Evolutionary conservation across 2,888 invertebrate species (phyloP).

Genomic region (Oasisia sp.): DNA sequence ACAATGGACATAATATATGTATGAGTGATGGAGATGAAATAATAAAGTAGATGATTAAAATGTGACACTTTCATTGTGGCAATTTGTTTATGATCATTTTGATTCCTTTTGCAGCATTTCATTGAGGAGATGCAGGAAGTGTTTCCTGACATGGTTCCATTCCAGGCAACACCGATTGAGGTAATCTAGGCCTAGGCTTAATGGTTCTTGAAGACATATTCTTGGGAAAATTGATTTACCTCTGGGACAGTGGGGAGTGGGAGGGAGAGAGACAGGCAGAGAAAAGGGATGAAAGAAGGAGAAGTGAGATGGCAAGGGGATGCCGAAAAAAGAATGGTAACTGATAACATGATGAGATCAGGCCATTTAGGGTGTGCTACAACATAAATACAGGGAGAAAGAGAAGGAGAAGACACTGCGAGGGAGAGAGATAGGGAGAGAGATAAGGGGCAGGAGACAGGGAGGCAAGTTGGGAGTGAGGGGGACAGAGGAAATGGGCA

Average conservation of each 20-base stretch:
- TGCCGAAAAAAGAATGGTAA: neutral
- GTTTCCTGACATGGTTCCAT: neutral
- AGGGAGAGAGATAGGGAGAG: neutral
- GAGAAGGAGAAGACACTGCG: neutral
- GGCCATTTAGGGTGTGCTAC: neutral
- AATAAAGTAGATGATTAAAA: neutral
- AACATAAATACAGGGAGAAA: neutral
- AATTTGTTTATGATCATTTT: neutral
- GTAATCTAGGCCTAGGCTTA: neutral
- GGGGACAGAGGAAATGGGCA: neutral
- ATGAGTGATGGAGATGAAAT: neutral
- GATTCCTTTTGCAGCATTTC: neutral
- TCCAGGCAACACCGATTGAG: neutral
- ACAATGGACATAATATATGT: neutral
- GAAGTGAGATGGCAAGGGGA: neutral
- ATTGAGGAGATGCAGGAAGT: neutral
- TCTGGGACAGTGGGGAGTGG: neutral
- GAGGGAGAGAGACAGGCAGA: neutral
- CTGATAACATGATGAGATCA: neutral
- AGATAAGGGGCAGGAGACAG: neutral
- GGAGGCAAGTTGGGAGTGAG: neutral
- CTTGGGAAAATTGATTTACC: neutral
- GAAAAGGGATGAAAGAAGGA: neutral
- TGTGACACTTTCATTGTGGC: neutral
- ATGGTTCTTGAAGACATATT: neutral